These are phyloP conservation scores for Microcebus ravelobensis DNA, from an alignment of 2,113 vertebrate genomes.

Conservation along the genomic window DNA sequence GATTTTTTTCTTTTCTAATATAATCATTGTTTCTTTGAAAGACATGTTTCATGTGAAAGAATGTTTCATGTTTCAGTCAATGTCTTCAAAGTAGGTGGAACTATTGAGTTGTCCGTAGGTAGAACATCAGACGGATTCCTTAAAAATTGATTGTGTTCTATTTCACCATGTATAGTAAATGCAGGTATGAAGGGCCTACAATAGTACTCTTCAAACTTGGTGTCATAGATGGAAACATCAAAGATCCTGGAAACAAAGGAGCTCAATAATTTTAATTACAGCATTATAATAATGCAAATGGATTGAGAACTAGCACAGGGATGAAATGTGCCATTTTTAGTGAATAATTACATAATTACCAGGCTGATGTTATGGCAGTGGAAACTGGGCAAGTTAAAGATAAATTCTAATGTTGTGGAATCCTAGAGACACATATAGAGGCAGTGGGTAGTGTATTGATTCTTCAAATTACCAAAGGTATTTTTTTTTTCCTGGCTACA, in stretches of 20 bases:
- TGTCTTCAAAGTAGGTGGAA: background rate
- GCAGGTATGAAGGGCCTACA: background rate
- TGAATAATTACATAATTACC: background rate
- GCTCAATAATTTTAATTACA: background rate
- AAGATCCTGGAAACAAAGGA: background rate
- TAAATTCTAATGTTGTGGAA: background rate
- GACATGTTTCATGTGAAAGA: constrained; percentile 20
- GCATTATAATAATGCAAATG: background rate
- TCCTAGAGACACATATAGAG: background rate
- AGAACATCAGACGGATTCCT: background rate
- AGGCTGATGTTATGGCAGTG: background rate
- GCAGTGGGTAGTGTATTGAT: background rate
- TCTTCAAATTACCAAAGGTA: background rate
- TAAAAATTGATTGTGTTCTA: background rate
- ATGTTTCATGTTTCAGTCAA: background rate
- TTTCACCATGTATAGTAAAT: background rate
- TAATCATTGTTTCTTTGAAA: background rate
- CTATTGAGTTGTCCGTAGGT: background rate
- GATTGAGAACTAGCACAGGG: background rate
- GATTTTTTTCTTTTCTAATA: background rate
- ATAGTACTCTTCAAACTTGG: background rate
- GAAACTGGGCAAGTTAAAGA: background rate
- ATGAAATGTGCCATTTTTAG: background rate
- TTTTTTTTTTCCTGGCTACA: background rate
- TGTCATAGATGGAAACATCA: background rate